A percentile compares a stretch with the other conserved stretches of the same genome.
phyloP scores from a whole-genome alignment of 2,797 vertebrate genomes.

The Schizopygopsis malacanthus region DNA sequence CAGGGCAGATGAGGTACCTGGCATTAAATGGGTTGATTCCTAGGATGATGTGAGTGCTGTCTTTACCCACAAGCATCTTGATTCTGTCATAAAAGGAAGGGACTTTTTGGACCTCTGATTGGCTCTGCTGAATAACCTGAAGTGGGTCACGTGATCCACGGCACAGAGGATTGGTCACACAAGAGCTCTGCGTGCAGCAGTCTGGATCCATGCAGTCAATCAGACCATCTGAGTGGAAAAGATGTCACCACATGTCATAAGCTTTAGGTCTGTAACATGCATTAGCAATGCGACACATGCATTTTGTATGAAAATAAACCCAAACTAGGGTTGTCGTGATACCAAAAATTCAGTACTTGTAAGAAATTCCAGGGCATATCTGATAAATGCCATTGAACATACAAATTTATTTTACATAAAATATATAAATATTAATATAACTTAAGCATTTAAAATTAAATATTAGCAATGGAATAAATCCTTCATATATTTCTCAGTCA shows the following conservation, averaged over 20 bases:
- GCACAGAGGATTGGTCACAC: slow-evolving; percentile 93
- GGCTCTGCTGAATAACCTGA: slow-evolving; percentile 93
- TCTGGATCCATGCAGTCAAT: slow-evolving; percentile 98
- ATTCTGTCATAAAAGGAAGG: slow-evolving; percentile 96
- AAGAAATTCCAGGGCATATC: background rate
- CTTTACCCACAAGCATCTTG: slow-evolving; percentile 93
- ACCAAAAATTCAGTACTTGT: background rate
- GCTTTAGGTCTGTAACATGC: background rate
- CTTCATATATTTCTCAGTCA: too few species aligned
- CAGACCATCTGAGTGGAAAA: slow-evolving; percentile 86
- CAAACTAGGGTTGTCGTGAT: background rate
- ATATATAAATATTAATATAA: background rate
- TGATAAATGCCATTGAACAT: background rate
- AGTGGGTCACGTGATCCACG: slow-evolving; percentile 94
- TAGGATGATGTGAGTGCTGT: slow-evolving; percentile 94
- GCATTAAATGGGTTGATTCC: slow-evolving; percentile 97
- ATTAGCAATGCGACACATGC: slow-evolving; percentile 33
- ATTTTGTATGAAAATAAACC: slow-evolving; percentile 19
- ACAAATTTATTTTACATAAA: background rate
- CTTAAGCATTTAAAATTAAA: background rate
- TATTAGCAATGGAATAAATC: background rate
- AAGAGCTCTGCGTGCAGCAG: slow-evolving; percentile 94
- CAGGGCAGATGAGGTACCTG: slow-evolving; percentile 76
- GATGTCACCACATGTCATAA: slow-evolving; percentile 23
- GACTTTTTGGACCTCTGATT: slow-evolving; percentile 79